These are phyloP conservation scores for Alouatta palliata DNA, from an alignment of 2,113 vertebrate genomes.

Conservation along the genomic window DNA sequence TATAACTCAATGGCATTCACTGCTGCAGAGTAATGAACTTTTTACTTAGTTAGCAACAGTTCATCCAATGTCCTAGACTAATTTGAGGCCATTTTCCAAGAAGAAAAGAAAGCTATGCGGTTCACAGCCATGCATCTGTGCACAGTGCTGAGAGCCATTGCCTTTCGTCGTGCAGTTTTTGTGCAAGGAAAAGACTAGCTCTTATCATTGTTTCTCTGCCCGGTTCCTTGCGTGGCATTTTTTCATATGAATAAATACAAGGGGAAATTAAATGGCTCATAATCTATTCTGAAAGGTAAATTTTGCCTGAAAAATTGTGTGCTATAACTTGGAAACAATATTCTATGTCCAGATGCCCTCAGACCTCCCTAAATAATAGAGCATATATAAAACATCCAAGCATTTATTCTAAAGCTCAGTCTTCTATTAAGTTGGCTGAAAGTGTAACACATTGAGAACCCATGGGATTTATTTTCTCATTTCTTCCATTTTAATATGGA, in stretches of 20 bases:
- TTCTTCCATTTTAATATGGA: background rate
- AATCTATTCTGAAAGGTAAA: background rate
- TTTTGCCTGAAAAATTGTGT: slow-evolving; percentile 7
- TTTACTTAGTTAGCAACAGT: slow-evolving; percentile 76
- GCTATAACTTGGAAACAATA: background rate
- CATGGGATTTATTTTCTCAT: background rate
- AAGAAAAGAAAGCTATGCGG: slow-evolving; percentile 78
- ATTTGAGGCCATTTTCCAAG: slow-evolving; percentile 80
- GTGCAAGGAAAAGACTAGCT: slow-evolving; percentile 1
- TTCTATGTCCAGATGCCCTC: background rate
- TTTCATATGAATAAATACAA: slow-evolving; percentile 1
- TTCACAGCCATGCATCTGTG: slow-evolving; percentile 70
- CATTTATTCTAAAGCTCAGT: background rate
- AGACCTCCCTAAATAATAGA: background rate
- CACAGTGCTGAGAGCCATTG: background rate
- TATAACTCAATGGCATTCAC: slow-evolving; percentile 58
- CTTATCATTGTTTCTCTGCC: background rate
- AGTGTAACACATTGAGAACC: background rate
- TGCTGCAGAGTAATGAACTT: slow-evolving; percentile 72
- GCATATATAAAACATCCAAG: background rate
- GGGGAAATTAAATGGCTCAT: background rate
- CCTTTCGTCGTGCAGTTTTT: slow-evolving; percentile 26
- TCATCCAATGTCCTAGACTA: slow-evolving; percentile 75
- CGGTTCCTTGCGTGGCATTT: background rate
- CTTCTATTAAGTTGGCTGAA: background rate